Evolutionary conservation across 2,113 vertebrate genomes (phyloP).

Genomic region (Phoenicopterus ruber): DNA sequence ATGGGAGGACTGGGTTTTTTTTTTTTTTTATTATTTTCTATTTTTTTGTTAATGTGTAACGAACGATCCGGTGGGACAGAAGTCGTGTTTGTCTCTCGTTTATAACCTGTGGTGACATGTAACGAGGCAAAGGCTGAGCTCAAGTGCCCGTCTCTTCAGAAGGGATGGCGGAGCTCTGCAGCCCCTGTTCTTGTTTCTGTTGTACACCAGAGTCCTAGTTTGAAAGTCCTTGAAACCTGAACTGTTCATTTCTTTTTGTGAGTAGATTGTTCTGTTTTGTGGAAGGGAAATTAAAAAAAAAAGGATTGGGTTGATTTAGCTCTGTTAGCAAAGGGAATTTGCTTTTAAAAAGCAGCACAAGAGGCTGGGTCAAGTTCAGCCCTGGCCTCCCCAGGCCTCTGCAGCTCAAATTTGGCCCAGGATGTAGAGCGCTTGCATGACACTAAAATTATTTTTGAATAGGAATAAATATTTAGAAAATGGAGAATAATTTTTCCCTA

Average conservation of each 20-base stretch:
- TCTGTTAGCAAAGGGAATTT: neutral
- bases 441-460: neutral
- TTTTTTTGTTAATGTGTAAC: conserved; percentile 70
- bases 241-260: conserved; percentile 55
- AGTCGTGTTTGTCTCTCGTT: conserved; percentile 71
- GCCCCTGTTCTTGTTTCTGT: conserved; percentile 46
- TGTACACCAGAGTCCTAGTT: conserved; percentile 40
- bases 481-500: neutral
- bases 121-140: conserved; percentile 22
- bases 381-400: neutral
- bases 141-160: neutral
- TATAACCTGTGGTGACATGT: conserved; percentile 62
- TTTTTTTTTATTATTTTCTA: conserved; percentile 42
- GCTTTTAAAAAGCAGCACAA: neutral
- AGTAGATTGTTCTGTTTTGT: conserved; percentile 52
- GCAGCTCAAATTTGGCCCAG: neutral
- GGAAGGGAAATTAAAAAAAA: neutral
- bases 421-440: neutral
- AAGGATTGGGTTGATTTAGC: neutral
- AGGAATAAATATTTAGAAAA: neutral
- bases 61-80: conserved; percentile 47
- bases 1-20: conserved; percentile 62
- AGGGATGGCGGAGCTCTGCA: conserved; percentile 19
- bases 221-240: conserved; percentile 42
- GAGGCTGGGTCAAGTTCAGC: neutral